Percentiles rank a stretch among this genome's conserved stretches.
These are phyloP conservation scores for Mylabris sibirica DNA, from an alignment of 2,888 invertebrate genomes.

Conservation along the genomic window DNA sequence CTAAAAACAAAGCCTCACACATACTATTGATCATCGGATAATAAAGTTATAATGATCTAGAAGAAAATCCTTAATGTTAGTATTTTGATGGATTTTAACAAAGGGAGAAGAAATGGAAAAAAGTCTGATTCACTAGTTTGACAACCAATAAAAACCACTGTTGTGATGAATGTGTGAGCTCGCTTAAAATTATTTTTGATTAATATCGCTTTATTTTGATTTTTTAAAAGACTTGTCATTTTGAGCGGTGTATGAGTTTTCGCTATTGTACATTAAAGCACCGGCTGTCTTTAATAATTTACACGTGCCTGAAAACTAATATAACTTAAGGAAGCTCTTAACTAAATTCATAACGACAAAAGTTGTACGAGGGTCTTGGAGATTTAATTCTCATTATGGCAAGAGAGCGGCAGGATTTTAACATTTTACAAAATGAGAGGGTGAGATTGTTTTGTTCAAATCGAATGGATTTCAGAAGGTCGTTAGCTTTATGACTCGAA, in stretches of 20 bases:
- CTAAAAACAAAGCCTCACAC: slow-evolving; percentile 22
- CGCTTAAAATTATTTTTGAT: background rate
- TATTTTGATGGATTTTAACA: background rate
- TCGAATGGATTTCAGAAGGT: slow-evolving; percentile 20
- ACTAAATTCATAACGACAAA: slow-evolving; percentile 38
- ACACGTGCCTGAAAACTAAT: slow-evolving; percentile 33
- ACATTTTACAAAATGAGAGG: slow-evolving; percentile 17
- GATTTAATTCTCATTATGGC: slow-evolving; percentile 37
- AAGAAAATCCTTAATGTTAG: background rate
- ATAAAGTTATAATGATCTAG: background rate
- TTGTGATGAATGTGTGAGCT: background rate
- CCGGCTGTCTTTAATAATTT: slow-evolving; percentile 31
- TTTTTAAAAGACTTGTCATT: background rate
- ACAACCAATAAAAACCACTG: slow-evolving; percentile 24
- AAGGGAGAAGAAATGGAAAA: background rate
- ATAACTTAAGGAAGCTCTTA: slow-evolving; percentile 32
- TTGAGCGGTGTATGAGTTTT: background rate
- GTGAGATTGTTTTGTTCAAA: slow-evolving; percentile 24
- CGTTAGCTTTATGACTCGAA: slow-evolving; percentile 18
- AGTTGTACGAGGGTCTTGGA: slow-evolving; percentile 29
- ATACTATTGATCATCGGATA: slow-evolving; percentile 10
- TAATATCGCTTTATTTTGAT: background rate
- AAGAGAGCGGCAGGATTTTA: slow-evolving; percentile 17
- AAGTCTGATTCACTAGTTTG: slow-evolving; percentile 14
- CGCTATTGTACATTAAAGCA: background rate